These are phyloP conservation scores for Condylostylus longicornis DNA, from an alignment of 1,140 invertebrate species.

Conservation along the genomic window DNA sequence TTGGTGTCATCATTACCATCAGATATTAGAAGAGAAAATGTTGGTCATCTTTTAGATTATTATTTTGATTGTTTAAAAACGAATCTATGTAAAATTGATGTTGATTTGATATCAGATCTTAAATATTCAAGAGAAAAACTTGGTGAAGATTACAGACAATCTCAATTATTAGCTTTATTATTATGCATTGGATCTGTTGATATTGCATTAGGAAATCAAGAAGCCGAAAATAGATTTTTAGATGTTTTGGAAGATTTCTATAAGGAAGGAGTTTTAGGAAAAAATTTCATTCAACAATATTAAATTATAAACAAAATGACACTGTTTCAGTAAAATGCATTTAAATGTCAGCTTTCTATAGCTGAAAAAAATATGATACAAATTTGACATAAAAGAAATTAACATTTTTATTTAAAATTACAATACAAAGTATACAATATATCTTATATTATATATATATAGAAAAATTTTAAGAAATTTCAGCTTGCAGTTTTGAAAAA, in stretches of 20 bases:
- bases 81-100: slow-evolving; percentile 38
- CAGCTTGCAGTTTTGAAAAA: too few species aligned
- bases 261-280: slow-evolving; percentile 39
- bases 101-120: slow-evolving; percentile 41
- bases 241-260: slow-evolving; percentile 44
- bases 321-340: too few species aligned
- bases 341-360: too few species aligned
- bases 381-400: background rate
- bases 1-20: slow-evolving; percentile 60
- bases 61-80: slow-evolving; percentile 49
- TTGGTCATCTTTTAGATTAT: slow-evolving; percentile 43
- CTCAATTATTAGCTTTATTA: slow-evolving; percentile 54
- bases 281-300: background rate
- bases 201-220: slow-evolving; percentile 48
- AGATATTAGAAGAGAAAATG: slow-evolving; percentile 45
- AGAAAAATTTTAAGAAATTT: background rate
- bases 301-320: background rate
- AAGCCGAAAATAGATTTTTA: slow-evolving; percentile 47
- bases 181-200: slow-evolving; percentile 67
- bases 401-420: slow-evolving; percentile 1
- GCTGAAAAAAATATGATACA: background rate
- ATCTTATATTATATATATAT: background rate
- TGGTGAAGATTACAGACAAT: slow-evolving; percentile 44
- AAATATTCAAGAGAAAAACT: slow-evolving; percentile 40
- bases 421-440: background rate